phyloP scores from a whole-genome alignment of 2,888 invertebrate species.

The Orthonychiurus folsomi region DNA sequence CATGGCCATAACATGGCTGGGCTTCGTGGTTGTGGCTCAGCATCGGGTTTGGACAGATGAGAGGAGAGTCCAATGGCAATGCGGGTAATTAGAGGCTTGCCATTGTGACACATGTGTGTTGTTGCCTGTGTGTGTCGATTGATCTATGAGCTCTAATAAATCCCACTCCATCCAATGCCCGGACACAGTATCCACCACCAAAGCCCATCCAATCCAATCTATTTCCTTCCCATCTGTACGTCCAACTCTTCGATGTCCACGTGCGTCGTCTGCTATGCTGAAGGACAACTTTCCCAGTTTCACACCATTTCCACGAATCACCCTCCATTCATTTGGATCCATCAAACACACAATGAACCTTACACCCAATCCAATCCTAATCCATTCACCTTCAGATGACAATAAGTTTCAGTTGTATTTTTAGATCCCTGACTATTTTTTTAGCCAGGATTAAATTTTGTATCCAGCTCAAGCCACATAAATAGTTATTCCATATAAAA shows the following conservation, averaged over 20 bases:
- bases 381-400: too few relatives aligned
- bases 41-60: background rate
- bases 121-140: constrained; percentile 19
- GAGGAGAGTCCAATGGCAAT: constrained; percentile 4
- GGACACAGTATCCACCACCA: background rate
- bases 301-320: background rate
- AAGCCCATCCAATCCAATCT: background rate
- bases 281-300: background rate
- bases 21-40: background rate
- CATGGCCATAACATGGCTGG: background rate
- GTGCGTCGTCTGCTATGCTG: too few relatives aligned
- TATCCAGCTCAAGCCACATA: too few relatives aligned
- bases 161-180: constrained; percentile 11
- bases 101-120: constrained; percentile 21
- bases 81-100: constrained; percentile 28
- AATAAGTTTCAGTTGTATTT: background rate
- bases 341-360: too few relatives aligned
- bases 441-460: too few relatives aligned
- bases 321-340: too few relatives aligned
- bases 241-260: too few relatives aligned
- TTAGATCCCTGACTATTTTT: too few relatives aligned
- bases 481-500: too few relatives aligned
- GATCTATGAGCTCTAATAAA: constrained; percentile 30
- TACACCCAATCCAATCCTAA: too few relatives aligned
- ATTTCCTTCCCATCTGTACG: too few relatives aligned